These are phyloP conservation scores for Rhinatrema bivittatum DNA, from an alignment of 2,797 vertebrate genomes.

Conservation along the genomic window DNA sequence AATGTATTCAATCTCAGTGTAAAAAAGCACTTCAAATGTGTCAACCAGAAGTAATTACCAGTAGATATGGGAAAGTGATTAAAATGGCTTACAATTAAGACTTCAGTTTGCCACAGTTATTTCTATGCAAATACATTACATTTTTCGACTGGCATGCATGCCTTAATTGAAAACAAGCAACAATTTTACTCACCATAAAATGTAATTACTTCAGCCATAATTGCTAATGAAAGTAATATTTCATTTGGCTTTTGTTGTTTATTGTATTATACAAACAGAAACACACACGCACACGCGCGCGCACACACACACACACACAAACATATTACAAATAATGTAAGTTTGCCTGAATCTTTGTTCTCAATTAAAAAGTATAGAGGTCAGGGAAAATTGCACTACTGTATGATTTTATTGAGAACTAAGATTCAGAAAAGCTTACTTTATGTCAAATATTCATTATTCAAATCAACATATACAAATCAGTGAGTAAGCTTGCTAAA, in stretches of 20 bases:
- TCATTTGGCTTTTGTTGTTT: slow-evolving; percentile 24
- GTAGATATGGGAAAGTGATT: slow-evolving; percentile 40
- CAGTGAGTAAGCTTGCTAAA: too few relatives aligned
- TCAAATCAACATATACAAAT: too few relatives aligned
- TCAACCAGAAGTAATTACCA: slow-evolving; percentile 49
- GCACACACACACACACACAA: too few relatives aligned
- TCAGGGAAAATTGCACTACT: slow-evolving; percentile 1
- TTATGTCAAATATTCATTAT: neutral
- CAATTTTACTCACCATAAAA: slow-evolving; percentile 35
- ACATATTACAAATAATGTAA: too few relatives aligned
- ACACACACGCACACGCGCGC: too few relatives aligned
- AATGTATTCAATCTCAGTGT: slow-evolving; percentile 33
- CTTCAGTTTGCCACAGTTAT: slow-evolving; percentile 42
- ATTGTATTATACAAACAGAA: too few relatives aligned
- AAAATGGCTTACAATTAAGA: slow-evolving; percentile 54
- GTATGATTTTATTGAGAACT: slow-evolving; percentile 5
- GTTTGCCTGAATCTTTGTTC: slow-evolving; percentile 6
- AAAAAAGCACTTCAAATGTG: slow-evolving; percentile 35
- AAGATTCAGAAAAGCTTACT: slow-evolving; percentile 3
- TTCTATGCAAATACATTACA: slow-evolving; percentile 52
- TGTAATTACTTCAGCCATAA: slow-evolving; percentile 29
- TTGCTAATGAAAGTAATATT: slow-evolving; percentile 29
- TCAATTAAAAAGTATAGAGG: slow-evolving; percentile 18
- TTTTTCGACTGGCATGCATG: slow-evolving; percentile 25
- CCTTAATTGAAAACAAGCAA: slow-evolving; percentile 48